Percentiles rank a stretch among this genome's conserved stretches.
phyloP scores from a whole-genome alignment of 2,797 vertebrate genomes.

The Rhyacichthys aspro region DNA sequence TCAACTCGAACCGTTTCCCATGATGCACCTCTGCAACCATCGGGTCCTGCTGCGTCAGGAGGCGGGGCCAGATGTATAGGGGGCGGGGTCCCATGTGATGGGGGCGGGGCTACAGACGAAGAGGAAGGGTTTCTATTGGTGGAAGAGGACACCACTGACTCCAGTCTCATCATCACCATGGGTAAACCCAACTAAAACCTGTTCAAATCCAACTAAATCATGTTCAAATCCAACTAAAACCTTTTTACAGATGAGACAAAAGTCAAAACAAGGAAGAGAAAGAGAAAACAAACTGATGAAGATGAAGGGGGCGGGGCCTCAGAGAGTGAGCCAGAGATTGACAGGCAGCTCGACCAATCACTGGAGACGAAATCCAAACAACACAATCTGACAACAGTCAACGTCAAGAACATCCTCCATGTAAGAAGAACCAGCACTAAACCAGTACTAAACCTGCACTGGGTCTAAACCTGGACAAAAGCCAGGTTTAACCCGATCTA shows the following conservation, averaged over 20 bases:
- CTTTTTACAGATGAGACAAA: background rate
- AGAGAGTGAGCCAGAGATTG: constrained; percentile 79
- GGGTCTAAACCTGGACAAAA: background rate
- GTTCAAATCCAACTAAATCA: background rate
- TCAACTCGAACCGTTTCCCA: background rate
- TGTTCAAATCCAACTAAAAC: constrained; percentile 48
- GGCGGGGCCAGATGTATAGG: too few species aligned
- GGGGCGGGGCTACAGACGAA: constrained; percentile 1
- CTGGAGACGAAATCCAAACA: constrained; percentile 93
- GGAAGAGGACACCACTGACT: constrained; percentile 69
- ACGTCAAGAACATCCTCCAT: constrained; percentile 93
- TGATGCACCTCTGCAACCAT: too few species aligned
- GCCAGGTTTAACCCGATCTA: background rate
- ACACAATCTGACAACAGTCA: constrained; percentile 92
- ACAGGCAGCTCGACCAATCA: constrained; percentile 87
- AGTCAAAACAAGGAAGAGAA: constrained; percentile 35
- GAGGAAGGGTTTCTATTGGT: constrained; percentile 55
- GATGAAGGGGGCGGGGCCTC: constrained; percentile 32
- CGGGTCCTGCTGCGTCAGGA: too few species aligned
- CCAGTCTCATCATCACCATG: constrained; percentile 77
- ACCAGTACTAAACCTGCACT: background rate
- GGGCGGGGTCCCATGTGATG: background rate
- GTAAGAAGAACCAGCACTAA: constrained; percentile 73
- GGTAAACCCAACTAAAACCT: constrained; percentile 42
- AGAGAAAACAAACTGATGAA: constrained; percentile 31